These are phyloP conservation scores for Epistrophella euchroma DNA, from an alignment of 2,888 invertebrate genomes.

Conservation along the genomic window DNA sequence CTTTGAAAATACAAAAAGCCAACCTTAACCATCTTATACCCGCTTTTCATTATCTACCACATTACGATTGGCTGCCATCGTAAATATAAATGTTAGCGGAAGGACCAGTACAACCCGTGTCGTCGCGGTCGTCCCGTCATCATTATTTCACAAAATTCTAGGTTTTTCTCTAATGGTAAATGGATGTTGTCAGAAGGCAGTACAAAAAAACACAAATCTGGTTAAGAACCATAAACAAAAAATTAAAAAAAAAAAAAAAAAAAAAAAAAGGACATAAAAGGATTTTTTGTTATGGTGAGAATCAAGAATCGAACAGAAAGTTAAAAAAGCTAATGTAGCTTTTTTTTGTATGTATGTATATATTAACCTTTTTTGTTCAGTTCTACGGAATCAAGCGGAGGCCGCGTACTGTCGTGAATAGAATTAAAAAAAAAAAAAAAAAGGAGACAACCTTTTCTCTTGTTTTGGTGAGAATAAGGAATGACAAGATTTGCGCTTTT, in stretches of 20 bases:
- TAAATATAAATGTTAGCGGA: conserved; percentile 50
- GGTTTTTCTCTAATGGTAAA: conserved; percentile 27
- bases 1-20: conserved; percentile 36
- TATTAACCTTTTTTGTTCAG: conserved; percentile 11
- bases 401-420: conserved; percentile 55
- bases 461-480: conserved; percentile 37
- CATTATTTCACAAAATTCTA: conserved; percentile 15
- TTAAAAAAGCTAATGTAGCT: not conserved
- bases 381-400: conserved; percentile 17
- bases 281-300: conserved; percentile 61
- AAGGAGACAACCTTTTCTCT: not conserved
- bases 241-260: not conserved
- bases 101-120: conserved; percentile 34
- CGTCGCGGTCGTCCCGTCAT: conserved; percentile 15
- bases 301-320: conserved; percentile 46
- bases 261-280: conserved; percentile 41
- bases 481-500: conserved; percentile 53
- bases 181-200: conserved; percentile 25
- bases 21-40: conserved; percentile 8
- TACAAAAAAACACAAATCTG: not conserved
- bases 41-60: not conserved
- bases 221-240: conserved; percentile 18
- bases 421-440: conserved; percentile 11
- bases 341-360: conserved; percentile 25
- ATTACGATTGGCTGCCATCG: conserved; percentile 15